Conservation (phyloP, 2,888 invertebrate genomes). For the Hydroisotoma schaefferi region DNA sequence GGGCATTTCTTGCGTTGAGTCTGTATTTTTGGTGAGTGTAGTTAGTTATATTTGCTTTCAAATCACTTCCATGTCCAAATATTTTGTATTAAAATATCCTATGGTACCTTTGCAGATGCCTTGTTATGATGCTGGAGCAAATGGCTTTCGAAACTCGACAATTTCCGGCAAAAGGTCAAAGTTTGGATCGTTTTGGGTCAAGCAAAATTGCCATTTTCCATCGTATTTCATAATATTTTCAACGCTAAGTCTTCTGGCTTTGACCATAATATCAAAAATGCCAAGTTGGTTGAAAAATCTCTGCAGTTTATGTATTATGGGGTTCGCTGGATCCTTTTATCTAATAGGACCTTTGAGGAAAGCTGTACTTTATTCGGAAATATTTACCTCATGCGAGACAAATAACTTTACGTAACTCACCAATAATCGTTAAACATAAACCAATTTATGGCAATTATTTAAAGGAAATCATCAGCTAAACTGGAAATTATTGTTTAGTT, state of each 20-base stretch:
- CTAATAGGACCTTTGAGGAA: neutral
- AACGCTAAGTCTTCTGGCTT: neutral
- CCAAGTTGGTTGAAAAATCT: slow-evolving; percentile 8
- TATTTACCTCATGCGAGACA: neutral
- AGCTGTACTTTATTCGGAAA: slow-evolving; percentile 3
- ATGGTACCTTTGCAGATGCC: neutral
- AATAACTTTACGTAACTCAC: too few relatives aligned
- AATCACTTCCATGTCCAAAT: neutral
- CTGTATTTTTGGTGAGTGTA: neutral
- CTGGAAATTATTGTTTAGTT: too few relatives aligned
- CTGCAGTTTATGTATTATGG: too few relatives aligned
- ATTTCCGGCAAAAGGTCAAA: neutral
- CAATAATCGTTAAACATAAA: too few relatives aligned
- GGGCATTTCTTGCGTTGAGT: neutral
- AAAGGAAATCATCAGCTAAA: too few relatives aligned
- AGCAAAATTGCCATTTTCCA: neutral
- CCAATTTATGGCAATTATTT: too few relatives aligned
- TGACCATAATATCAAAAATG: neutral
- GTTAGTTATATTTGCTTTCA: neutral
- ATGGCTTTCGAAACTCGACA: neutral
- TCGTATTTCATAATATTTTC: neutral
- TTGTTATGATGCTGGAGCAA: neutral
- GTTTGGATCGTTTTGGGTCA: neutral
- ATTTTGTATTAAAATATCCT: neutral
- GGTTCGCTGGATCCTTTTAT: neutral